phyloP scores from a whole-genome alignment of 2,888 invertebrate genomes.

The Lordiphosa andalusiaca region DNA sequence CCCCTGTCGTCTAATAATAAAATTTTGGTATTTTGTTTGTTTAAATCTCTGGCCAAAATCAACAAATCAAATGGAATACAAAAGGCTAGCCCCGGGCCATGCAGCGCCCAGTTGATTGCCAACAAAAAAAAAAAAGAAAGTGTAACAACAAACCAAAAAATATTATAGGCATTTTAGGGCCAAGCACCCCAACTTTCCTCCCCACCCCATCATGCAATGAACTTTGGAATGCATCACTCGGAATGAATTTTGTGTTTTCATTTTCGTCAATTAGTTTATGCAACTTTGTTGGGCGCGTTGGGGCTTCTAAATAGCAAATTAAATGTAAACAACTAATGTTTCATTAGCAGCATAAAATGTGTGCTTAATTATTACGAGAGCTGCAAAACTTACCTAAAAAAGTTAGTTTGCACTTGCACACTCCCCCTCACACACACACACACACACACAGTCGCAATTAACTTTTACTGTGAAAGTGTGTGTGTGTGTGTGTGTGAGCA shows the following conservation, averaged over 20 bases:
- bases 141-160: conserved; percentile 7
- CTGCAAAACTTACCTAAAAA: conserved; percentile 72
- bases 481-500: conserved; percentile 46
- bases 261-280: conserved; percentile 13
- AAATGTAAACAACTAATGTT: conserved; percentile 76
- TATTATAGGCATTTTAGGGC: conserved; percentile 3
- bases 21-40: conserved; percentile 34
- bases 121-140: too few relatives aligned
- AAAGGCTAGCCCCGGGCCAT: conserved; percentile 37
- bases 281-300: conserved; percentile 11
- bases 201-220: too few relatives aligned
- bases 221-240: background rate
- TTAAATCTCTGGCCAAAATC: conserved; percentile 46
- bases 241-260: conserved; percentile 15
- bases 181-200: too few relatives aligned
- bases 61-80: conserved; percentile 52
- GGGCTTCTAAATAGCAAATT: conserved; percentile 64
- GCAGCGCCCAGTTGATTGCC: conserved; percentile 58
- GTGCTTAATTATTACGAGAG: conserved; percentile 68
- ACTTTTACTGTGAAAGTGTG: conserved; percentile 68
- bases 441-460: conserved; percentile 63
- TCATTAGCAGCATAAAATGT: conserved; percentile 73
- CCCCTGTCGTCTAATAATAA: background rate
- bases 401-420: conserved; percentile 58
- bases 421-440: conserved; percentile 14